Conservation (phyloP, 1,140 invertebrate species). For the Muscidifurax raptorellus region DNA sequence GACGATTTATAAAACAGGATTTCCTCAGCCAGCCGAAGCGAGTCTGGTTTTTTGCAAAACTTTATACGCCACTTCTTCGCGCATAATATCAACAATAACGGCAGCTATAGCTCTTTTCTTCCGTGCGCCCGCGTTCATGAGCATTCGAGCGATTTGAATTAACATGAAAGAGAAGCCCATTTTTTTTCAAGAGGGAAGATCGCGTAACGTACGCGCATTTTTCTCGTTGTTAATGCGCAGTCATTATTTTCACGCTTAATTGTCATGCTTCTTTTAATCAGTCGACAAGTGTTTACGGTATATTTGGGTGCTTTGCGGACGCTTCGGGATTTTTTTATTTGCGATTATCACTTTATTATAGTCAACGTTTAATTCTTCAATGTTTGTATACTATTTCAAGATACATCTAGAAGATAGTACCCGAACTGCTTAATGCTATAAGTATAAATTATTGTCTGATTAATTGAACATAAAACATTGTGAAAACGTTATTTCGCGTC, state of each 20-base stretch:
- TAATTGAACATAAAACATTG: too few species aligned
- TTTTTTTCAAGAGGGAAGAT: background rate
- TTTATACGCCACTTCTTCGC: background rate
- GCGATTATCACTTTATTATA: background rate
- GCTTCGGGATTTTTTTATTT: background rate
- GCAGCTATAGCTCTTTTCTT: background rate
- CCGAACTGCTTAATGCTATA: background rate
- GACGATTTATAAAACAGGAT: slow-evolving; percentile 39
- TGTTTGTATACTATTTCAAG: background rate
- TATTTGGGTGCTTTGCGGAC: background rate
- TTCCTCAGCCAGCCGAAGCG: slow-evolving; percentile 3
- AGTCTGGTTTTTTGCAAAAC: slow-evolving; percentile 23
- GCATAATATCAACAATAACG: background rate
- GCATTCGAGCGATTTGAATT: slow-evolving; percentile 12
- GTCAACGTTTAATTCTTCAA: background rate
- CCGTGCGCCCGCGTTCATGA: background rate
- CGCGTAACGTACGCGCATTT: background rate
- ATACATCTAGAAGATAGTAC: background rate
- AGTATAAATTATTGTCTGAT: too few species aligned
- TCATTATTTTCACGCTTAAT: slow-evolving; percentile 1
- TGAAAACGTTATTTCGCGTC: too few species aligned
- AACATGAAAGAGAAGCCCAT: slow-evolving; percentile 1
- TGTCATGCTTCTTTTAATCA: background rate
- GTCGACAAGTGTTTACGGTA: background rate
- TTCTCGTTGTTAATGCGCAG: background rate